These are phyloP conservation scores for Garrulus glandarius DNA, from an alignment of 2,797 vertebrate genomes.

Conservation along the genomic window DNA sequence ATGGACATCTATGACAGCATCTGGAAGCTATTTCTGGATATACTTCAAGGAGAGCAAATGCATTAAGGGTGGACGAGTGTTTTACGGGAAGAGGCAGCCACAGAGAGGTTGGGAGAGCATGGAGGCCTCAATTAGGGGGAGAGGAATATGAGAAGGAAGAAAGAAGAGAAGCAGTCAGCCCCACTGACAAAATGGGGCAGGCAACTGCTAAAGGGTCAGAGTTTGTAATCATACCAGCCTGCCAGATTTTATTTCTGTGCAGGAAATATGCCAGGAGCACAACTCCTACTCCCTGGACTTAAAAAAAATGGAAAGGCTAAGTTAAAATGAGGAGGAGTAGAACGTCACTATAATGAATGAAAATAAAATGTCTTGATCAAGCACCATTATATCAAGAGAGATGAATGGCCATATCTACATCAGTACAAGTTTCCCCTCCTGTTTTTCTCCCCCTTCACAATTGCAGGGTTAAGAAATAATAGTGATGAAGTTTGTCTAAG, in stretches of 20 bases:
- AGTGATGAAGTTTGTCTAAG: neutral
- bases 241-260: neutral
- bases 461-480: neutral
- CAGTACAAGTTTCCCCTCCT: neutral
- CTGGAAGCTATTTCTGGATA: slow-evolving; percentile 56
- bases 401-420: neutral
- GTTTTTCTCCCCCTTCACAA: neutral
- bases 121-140: slow-evolving; percentile 4
- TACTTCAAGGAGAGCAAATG: slow-evolving; percentile 25
- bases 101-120: neutral
- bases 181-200: neutral
- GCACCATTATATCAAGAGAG: neutral
- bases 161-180: neutral
- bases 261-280: neutral
- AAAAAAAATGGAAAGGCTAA: neutral
- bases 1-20: slow-evolving; percentile 51
- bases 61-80: neutral
- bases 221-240: neutral
- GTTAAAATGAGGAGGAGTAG: neutral
- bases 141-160: neutral
- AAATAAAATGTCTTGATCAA: slow-evolving; percentile 35
- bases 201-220: neutral
- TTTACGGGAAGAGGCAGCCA: neutral
- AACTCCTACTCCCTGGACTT: neutral
- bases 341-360: neutral